Evolutionary conservation across 2,113 vertebrate genomes (phyloP), one percentile per base, ranked within the genome.

Genomic region (Diphyllodes magnificus): DNA sequence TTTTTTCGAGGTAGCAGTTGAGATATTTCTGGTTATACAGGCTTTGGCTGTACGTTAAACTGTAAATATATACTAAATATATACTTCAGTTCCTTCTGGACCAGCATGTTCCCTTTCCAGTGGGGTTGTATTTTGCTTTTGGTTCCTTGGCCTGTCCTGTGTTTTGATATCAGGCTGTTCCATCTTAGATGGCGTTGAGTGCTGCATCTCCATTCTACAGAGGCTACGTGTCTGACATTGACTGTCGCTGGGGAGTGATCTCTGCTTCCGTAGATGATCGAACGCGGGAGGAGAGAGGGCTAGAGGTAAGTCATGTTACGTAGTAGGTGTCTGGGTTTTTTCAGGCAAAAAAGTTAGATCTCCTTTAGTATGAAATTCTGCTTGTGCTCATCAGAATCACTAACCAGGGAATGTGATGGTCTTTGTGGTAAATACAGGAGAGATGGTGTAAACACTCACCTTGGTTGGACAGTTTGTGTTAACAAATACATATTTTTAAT

Each of bases 191-290:
- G 99, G 99, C 99, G 1, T 82, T 99, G 97, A 99, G 99, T 64
- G 99, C 99, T 33, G 99, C 99, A 3, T 98, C 99, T 35, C 99
- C 99, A 4, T 99, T 99, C 96, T 99, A 99, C 98, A 98, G 99
- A 98, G 99, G 99, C 91, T 99, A 98, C 6, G 98, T 99, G 92
- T 99, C 99, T 1, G 99, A 99, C 89, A 99, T 98, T 16, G 99
- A 99, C 96, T 99, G 99, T 95, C 99, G 99, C 91, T 99, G 99
- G 99, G 99, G 99, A 51, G 98, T 99, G 68, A 99, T 99, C 95
- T 99, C 99, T 44, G 99, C 99, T 20, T 99, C 99, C 2, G 99
- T 99, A 89, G 99, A 99, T 20, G 99, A 99, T 93, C 95, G 99
- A 71, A 99, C 99, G 1, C 97, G 97, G 71, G 99, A 99, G 93